Evolutionary conservation across 2,113 vertebrate species (phyloP).

Genomic region (Cichladusa arquata): DNA sequence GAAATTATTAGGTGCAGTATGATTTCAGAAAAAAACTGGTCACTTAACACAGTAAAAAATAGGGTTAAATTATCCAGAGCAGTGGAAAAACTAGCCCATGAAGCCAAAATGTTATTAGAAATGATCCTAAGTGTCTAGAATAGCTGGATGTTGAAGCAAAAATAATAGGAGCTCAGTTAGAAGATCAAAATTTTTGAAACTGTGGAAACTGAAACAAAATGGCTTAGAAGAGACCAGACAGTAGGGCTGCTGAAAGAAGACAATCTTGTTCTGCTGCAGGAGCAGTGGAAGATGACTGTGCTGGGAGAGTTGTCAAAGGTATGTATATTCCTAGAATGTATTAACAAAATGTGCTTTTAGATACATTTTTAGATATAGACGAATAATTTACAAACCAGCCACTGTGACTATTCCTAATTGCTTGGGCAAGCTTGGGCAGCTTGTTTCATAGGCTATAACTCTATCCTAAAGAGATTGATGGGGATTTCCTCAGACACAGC

Average conservation of each 20-base stretch:
- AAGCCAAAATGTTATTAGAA: neutral
- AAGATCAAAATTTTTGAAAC: neutral
- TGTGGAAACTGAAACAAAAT: neutral
- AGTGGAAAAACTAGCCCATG: neutral
- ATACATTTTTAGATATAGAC: neutral
- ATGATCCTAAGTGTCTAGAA: neutral
- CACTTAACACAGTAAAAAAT: neutral
- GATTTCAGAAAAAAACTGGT: neutral
- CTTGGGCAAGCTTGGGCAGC: rapidly evolving
- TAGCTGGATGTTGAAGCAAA: neutral
- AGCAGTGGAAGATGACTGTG: neutral
- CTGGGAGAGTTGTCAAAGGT: neutral
- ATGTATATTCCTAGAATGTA: neutral
- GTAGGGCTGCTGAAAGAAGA: neutral
- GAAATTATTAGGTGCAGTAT: neutral
- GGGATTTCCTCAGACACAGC: neutral
- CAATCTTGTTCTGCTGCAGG: neutral
- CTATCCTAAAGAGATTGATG: neutral
- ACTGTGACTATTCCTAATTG: neutral
- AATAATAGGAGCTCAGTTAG: neutral
- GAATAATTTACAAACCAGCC: neutral
- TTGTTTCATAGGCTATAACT: neutral
- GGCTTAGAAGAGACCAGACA: neutral
- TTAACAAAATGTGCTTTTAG: neutral
- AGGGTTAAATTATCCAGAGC: neutral